Evolutionary conservation across 2,888 invertebrate genomes (phyloP), one percentile per base, ranked within the genome.

Genomic region (Apoda limacodes): DNA sequence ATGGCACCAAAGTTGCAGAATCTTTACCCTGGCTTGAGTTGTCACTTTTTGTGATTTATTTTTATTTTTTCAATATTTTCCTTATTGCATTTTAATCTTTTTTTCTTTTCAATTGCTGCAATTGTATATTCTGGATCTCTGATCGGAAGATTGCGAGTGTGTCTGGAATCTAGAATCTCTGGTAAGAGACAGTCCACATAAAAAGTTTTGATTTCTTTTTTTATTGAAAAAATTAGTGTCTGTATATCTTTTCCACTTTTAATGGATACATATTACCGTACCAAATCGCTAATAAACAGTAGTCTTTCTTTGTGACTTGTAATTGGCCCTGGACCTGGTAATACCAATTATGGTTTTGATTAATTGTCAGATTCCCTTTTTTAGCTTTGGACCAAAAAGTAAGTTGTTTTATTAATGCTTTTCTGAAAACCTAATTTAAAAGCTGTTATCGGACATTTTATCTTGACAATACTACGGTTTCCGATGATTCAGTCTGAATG

Each of bases 281-380:
- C 34, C 34, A 35, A 9, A 37, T 25, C 14, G 25, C 38, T 27
- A 38, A 32, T 11, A 38, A 9, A 22, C 38, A 38, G 13, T 32
- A n/a, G 10, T 34, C 15, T 17, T 29, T 31, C 5, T 26, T 30
- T 6, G 38, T 19, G 10, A 34, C 30, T 21, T 34, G 29, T 7
- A 38, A 14, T 17, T 34, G 38, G 7, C 32, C 34, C 20, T 38
- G 38, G 5, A 32, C 13, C 24, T 37, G 30, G 13, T 25, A 37
- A 21, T 13, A 37, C 32, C 28, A 37, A 20, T 38, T 25, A 9
- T 32, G 34, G n/a, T 32, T 32, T 25, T 21, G 10, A 30, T 38
- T 32, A 20, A 34, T 22, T 9, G 5, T 6, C 24, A 37, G 13
- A 22, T 28, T 11, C 30, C 9, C 29, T 37, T 37, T 22, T 37